Base-by-base conservation (phyloP, 2,113 vertebrate genomes). In the Albula glossodonta region DNA sequence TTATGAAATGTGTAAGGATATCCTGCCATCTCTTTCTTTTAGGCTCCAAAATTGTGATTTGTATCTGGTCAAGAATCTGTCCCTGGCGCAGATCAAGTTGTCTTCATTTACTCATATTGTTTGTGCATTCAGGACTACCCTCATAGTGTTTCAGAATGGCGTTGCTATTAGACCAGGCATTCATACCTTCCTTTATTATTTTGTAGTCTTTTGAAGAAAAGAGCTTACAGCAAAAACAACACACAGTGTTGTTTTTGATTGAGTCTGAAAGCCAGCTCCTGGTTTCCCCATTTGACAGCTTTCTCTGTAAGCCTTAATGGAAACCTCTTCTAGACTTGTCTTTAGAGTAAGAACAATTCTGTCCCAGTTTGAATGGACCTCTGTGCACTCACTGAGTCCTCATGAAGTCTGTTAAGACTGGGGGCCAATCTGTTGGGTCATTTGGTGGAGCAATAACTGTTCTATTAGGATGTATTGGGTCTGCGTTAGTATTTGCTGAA, bases 361-460 rank as follows among this genome's bases (percentile, higher is more conserved):
- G 84, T 80, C 84, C 84, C 57, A 77, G 84, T 84, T 84, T 84
- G 63, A 86, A 82, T 25, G 80, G 80, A 82, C 5, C 0, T 86
- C 80, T 86, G 80, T 50, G 25, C 79, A 86, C 80, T 74, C 52
- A 82, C 80, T 82, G 60, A 82, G 80, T 82, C 85, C 80, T 86
- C 80, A 86, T 81, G 74, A 77, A 85, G 84, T 85, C 84, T 85
- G 77, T 85, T 85, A 60, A 80, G 84, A 85, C 84, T 85, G 31
- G 84, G 84, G 78, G 80, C 70, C 70, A 85, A 53, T 85, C 84
- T 85, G 84, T 74, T 78, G 74, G 81, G 85, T 41, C 85, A 83
- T 83, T 83, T 86, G 85, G 81, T 83, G 85, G 81, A 86, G 85
- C 48, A 86, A 51, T 51, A 82, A 83, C 63, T 86, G 80, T 82